Conservation (phyloP, 2,113 vertebrate species). For the Tetrao urogallus region DNA sequence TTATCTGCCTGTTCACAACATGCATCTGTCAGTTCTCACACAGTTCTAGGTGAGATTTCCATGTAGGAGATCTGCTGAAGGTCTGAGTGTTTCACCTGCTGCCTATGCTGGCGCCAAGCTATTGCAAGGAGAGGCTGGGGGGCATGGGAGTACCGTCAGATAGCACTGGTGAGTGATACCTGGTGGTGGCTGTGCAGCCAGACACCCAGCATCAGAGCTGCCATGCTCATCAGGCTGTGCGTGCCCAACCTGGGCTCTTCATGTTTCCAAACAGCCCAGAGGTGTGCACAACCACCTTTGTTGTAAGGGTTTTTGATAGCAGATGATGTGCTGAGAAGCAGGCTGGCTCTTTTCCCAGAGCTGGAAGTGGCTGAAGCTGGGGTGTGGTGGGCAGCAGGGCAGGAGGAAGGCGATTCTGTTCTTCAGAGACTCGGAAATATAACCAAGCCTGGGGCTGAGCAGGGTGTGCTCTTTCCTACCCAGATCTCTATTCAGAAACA, state of each 20-base stretch:
- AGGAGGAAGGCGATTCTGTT: neutral
- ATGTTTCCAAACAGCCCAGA: neutral
- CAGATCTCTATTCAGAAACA: neutral
- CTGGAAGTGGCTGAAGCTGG: neutral
- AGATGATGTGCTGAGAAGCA: neutral
- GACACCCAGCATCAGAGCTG: neutral
- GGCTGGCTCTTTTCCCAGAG: neutral
- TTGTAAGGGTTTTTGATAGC: neutral
- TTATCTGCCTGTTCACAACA: neutral
- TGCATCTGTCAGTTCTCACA: accelerated
- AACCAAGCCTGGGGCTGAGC: neutral
- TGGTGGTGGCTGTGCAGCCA: neutral
- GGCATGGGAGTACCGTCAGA: too few relatives aligned
- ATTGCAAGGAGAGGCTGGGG: neutral
- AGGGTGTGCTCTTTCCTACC: neutral
- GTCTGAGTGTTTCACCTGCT: neutral
- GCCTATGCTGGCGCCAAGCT: neutral
- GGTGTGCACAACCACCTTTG: neutral
- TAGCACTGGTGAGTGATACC: neutral
- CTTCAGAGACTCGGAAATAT: neutral
- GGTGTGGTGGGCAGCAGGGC: neutral
- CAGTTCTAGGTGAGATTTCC: neutral
- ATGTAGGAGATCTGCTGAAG: neutral
- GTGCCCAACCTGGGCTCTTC: neutral
- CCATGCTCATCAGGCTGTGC: neutral